Base-by-base conservation (phyloP, 2,888 invertebrate genomes). In the Acrobasis consociella region DNA sequence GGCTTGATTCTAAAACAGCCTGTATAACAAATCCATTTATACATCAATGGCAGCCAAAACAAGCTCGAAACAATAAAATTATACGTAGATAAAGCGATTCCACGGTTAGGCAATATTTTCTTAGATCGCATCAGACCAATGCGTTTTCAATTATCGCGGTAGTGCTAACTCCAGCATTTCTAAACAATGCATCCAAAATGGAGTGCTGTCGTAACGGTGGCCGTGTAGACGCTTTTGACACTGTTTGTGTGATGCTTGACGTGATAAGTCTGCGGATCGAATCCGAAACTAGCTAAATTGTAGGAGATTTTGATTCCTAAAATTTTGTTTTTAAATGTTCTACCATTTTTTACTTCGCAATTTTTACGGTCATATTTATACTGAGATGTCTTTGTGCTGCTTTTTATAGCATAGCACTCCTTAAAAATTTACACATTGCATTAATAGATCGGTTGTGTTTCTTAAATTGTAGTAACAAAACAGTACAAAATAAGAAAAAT, bases 71-170 rank as follows among this genome's bases (percentile, higher is more conserved):
- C 74, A 75, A 76, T 75, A 68, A 75, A 76, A 75, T 71, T 72
- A 71, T 67, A 66, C 51, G 50, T 17, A 61, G 72, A 65, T 69
- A 67, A 66, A 62, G 62, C 65, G 59, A 66, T 62, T 62, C 62
- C 49, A 56, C 52, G 42, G 50, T 66, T 66, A n/a, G 50, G 62
- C 55, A 64, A 66, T 49, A 56, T 59, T 58, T 59, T 58, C 58
- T 66, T 67, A 74, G 76, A 77, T 79, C 72, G 67, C 65, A 78
- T 78, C 78, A 69, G n/a, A 55, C 72, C 78, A 82, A 86, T 87
- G 84, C 74, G 74, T 82, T 84, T 85, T 82, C 87, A 89, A 90
- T 91, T 90, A 89, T 83, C 90, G 65, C 69, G 66, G 58, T 38
- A 50, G 59, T 75, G 83, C 85, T 87, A 90, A 90, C 80, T 71